These are phyloP conservation scores for Pectinophora gossypiella DNA, from an alignment of 1,140 invertebrate genomes.

Conservation along the genomic window DNA sequence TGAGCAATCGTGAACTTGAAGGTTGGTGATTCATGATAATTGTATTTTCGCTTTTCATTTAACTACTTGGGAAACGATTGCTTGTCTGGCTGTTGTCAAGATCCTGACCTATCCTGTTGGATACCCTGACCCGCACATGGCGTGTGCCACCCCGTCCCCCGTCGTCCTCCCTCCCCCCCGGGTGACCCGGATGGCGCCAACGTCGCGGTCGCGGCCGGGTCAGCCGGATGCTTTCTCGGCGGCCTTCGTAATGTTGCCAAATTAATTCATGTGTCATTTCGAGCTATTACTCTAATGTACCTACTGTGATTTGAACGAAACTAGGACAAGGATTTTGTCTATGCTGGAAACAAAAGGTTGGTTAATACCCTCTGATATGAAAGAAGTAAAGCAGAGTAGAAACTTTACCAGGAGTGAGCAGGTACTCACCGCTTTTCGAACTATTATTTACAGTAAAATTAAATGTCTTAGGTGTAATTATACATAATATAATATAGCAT, in stretches of 20 bases:
- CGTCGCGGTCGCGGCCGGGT: conserved; percentile 65
- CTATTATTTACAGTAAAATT: too few species aligned
- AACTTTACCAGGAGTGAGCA: too few species aligned
- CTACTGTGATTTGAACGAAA: too few species aligned
- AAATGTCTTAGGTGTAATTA: too few species aligned
- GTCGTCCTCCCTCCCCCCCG: conserved; percentile 2
- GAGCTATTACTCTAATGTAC: background rate
- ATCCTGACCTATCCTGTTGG: background rate
- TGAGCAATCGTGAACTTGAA: background rate
- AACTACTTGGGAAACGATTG: background rate
- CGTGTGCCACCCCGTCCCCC: background rate
- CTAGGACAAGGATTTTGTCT: too few species aligned
- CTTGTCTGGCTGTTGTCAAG: background rate
- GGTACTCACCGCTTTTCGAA: too few species aligned
- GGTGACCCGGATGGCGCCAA: conserved; percentile 70
- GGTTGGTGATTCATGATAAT: background rate
- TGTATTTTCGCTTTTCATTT: background rate
- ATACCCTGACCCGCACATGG: background rate
- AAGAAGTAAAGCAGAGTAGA: too few species aligned
- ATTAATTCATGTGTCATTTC: conserved; percentile 18
- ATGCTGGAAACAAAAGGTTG: too few species aligned
- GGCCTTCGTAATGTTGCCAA: conserved; percentile 31
- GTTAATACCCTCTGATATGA: too few species aligned
- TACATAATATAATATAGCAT: too few species aligned
- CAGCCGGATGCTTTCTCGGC: conserved; percentile 37